Conservation (phyloP, 2,888 invertebrate genomes). For the Tetramorium bicarinatum region DNA sequence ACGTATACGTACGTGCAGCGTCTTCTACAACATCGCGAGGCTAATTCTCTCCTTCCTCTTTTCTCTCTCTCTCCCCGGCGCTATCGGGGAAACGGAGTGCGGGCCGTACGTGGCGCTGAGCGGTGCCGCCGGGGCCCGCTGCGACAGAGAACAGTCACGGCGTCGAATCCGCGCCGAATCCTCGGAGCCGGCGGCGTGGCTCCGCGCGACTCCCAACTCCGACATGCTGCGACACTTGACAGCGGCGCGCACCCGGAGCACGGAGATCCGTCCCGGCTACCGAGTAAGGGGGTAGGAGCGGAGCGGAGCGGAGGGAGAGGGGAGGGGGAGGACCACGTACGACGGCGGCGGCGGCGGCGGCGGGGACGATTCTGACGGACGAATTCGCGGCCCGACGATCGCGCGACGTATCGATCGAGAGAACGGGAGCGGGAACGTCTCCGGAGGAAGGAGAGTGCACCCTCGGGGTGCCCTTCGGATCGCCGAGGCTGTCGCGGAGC, state of each 20-base stretch:
- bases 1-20: not conserved
- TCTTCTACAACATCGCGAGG: not conserved
- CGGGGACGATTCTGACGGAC: not conserved
- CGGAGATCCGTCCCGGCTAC: slow-evolving; percentile 18
- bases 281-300: not conserved
- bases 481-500: not conserved
- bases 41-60: not conserved
- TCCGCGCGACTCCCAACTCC: slow-evolving; percentile 44
- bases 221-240: slow-evolving; percentile 72
- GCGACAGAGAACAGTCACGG: no score
- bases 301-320: not conserved
- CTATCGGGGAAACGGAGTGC: not conserved
- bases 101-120: slow-evolving; percentile 8
- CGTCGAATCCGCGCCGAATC: not conserved
- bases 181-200: slow-evolving; percentile 59
- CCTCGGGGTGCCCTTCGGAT: slow-evolving; percentile 36
- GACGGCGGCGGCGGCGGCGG: not conserved
- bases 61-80: not conserved
- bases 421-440: slow-evolving; percentile 28
- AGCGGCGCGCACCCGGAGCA: slow-evolving; percentile 56
- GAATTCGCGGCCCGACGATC: not conserved
- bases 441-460: slow-evolving; percentile 32
- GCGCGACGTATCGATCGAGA: slow-evolving; percentile 13
- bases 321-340: not conserved
- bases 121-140: not conserved